Percentiles rank a stretch among this genome's conserved stretches.
Evolutionary conservation across 2,113 vertebrate genomes (phyloP).

Genomic region (Taxidea taxus): DNA sequence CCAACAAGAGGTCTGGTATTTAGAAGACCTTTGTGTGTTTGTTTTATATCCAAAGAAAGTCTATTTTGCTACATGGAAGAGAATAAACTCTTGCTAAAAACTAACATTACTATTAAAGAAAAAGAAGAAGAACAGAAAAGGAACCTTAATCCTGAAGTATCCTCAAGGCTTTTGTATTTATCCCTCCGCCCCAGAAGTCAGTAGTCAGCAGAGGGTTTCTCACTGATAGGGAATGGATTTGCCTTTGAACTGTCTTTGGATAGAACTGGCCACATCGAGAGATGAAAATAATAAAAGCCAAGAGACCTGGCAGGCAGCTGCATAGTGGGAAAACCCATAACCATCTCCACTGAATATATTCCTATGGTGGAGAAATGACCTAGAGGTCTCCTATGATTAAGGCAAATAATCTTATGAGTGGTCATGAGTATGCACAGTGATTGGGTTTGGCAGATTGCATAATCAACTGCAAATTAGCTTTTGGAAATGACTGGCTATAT

Average conservation of each 20-base stretch:
- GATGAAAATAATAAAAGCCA: constrained; percentile 58
- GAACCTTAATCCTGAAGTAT: neutral
- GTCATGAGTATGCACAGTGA: constrained; percentile 57
- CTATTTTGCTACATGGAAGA: neutral
- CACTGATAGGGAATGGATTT: constrained; percentile 28
- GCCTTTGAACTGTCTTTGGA: constrained; percentile 68
- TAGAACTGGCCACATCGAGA: neutral
- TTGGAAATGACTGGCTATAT: constrained; percentile 57
- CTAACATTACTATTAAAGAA: neutral
- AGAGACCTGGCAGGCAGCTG: constrained; percentile 49
- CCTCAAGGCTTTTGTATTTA: neutral
- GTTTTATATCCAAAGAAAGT: neutral
- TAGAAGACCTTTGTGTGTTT: neutral
- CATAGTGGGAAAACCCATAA: neutral
- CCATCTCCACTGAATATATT: constrained; percentile 49
- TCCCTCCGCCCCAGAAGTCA: neutral
- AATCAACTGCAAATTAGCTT: constrained; percentile 70
- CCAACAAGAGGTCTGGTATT: neutral
- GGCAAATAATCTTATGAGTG: constrained; percentile 67
- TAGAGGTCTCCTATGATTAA: constrained; percentile 64
- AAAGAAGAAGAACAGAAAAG: neutral
- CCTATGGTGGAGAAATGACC: constrained; percentile 44
- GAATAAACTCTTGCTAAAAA: constrained; percentile 15
- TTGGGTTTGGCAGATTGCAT: constrained; percentile 64
- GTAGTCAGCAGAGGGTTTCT: neutral